Evolutionary conservation across 2,797 vertebrate genomes (phyloP).

Genomic region (Oryzias sinensis): DNA sequence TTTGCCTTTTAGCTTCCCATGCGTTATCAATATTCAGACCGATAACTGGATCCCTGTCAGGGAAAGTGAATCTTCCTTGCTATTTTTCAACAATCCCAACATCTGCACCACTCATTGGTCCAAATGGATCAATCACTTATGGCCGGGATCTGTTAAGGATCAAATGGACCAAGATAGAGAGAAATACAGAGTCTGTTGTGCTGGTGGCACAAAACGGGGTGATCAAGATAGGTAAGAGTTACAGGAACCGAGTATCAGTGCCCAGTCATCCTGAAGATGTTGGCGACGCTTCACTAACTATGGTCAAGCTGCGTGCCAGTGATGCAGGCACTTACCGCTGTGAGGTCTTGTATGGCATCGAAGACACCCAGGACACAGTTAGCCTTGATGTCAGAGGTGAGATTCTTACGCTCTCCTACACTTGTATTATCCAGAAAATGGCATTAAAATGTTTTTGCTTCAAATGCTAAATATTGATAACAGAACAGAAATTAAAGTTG

Average conservation of each 20-base stretch:
- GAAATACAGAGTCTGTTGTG: slow-evolving; percentile 85
- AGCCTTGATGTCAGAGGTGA: slow-evolving; percentile 88
- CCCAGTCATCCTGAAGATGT: slow-evolving; percentile 86
- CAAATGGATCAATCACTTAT: slow-evolving; percentile 45
- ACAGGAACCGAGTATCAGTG: slow-evolving; percentile 89
- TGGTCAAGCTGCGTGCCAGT: slow-evolving; percentile 91
- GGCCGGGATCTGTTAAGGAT: slow-evolving; percentile 86
- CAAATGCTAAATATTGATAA: slow-evolving; percentile 46
- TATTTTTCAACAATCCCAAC: slow-evolving; percentile 89
- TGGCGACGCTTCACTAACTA: slow-evolving; percentile 88
- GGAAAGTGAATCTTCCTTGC: slow-evolving; percentile 90
- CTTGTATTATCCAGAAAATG: neutral
- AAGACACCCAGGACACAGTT: slow-evolving; percentile 88
- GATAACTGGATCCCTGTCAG: slow-evolving; percentile 87
- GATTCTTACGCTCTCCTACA: slow-evolving; percentile 31
- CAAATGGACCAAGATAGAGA: slow-evolving; percentile 94
- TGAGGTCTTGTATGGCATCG: slow-evolving; percentile 93
- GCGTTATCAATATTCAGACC: slow-evolving; percentile 66
- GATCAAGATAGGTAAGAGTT: slow-evolving; percentile 89
- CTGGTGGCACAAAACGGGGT: slow-evolving; percentile 90
- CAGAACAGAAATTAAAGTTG: slow-evolving; percentile 19
- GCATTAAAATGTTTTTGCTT: slow-evolving; percentile 16
- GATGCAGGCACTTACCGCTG: slow-evolving; percentile 93
- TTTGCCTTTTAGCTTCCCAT: slow-evolving; percentile 63
- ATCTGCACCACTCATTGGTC: slow-evolving; percentile 76